These are phyloP conservation scores for Diabrotica undecimpunctata DNA, from an alignment of 1,140 invertebrate species.

Conservation along the genomic window DNA sequence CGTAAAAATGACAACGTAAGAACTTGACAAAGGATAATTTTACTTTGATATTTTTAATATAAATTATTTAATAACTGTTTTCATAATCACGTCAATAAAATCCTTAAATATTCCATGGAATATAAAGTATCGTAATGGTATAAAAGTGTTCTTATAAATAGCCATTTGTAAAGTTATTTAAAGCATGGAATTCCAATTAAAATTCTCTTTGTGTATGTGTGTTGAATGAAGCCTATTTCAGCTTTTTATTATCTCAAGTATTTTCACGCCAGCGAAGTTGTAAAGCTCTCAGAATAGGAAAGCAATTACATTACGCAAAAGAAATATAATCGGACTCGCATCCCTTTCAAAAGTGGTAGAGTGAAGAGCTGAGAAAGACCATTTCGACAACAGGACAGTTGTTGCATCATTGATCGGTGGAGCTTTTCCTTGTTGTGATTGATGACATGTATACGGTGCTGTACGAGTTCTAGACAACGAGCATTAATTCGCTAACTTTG, in stretches of 20 bases:
- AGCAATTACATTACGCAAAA: neutral
- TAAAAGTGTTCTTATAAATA: too few relatives aligned
- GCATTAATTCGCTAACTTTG: too few relatives aligned
- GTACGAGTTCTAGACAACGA: too few relatives aligned
- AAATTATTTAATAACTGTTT: too few relatives aligned
- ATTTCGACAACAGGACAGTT: neutral
- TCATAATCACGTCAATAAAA: too few relatives aligned
- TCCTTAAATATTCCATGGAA: too few relatives aligned
- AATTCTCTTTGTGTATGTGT: neutral
- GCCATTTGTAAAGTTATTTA: neutral
- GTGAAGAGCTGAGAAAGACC: neutral
- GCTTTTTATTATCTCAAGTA: neutral
- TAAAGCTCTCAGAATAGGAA: neutral
- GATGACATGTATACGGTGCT: too few relatives aligned
- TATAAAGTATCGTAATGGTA: too few relatives aligned
- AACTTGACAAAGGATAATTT: too few relatives aligned
- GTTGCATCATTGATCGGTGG: neutral
- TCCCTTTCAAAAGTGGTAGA: neutral
- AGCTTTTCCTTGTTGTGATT: neutral
- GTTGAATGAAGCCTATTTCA: neutral
- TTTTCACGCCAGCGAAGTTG: neutral
- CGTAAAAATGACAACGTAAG: too few relatives aligned
- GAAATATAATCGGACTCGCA: neutral
- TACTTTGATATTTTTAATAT: too few relatives aligned
- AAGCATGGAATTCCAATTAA: conserved; percentile 2